Evolutionary conservation across 2,797 vertebrate species (phyloP).

Genomic region (Staurois parvus): DNA sequence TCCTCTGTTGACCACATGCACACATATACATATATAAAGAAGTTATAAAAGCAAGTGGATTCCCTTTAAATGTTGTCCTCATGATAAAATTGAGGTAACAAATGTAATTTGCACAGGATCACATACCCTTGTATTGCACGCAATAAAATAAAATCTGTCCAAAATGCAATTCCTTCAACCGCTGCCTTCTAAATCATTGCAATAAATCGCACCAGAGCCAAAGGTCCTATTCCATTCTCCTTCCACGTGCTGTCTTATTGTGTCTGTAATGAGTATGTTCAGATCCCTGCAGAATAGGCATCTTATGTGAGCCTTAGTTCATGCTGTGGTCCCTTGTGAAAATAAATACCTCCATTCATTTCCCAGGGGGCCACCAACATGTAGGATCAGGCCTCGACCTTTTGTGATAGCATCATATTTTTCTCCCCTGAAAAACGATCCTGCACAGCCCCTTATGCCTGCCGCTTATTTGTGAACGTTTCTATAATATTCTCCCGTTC

Average conservation of each 20-base stretch:
- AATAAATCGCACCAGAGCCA: conserved; percentile 6
- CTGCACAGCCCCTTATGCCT: not conserved
- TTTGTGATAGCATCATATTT: conserved; percentile 38
- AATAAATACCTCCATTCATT: conserved; percentile 44
- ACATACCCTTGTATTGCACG: not conserved
- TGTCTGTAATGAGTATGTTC: conserved; percentile 28
- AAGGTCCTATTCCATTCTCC: not conserved
- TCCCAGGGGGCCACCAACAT: conserved; percentile 28
- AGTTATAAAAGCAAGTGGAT: too few relatives aligned
- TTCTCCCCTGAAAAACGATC: conserved; percentile 35
- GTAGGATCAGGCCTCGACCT: conserved; percentile 19
- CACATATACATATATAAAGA: too few relatives aligned
- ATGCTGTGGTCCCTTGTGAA: conserved; percentile 19
- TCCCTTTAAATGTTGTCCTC: not conserved
- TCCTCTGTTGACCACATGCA: too few relatives aligned
- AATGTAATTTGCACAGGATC: not conserved
- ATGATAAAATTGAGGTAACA: not conserved
- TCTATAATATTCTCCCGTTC: conserved; percentile 21
- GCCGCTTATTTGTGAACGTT: conserved; percentile 17
- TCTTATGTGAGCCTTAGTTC: conserved; percentile 22
- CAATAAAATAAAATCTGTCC: not conserved
- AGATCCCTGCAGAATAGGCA: not conserved
- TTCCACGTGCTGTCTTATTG: conserved; percentile 5
- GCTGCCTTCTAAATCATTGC: conserved; percentile 1
- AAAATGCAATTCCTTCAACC: not conserved